A percentile compares a stretch with the other conserved stretches of the same genome.
These are phyloP conservation scores for Eubasilissa splendida DNA, from an alignment of 2,888 invertebrate species.

Conservation along the genomic window DNA sequence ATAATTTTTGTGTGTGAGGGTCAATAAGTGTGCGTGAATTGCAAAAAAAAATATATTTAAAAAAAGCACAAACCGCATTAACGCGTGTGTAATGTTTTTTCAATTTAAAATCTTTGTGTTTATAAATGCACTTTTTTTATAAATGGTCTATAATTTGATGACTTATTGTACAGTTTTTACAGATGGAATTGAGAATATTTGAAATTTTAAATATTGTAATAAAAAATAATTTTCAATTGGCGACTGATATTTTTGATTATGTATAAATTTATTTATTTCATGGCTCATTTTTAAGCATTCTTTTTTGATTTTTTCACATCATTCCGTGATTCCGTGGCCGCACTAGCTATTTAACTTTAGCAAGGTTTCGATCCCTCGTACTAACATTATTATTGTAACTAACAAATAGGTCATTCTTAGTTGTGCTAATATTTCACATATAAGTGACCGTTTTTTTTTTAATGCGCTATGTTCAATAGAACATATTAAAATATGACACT, in stretches of 20 bases:
- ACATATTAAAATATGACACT: no score
- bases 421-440: no score
- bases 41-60: not conserved
- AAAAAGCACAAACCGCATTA: not conserved
- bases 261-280: not conserved
- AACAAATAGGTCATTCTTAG: no score
- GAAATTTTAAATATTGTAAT: not conserved
- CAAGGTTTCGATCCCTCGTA: no score
- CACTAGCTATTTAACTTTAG: no score
- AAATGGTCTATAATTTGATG: not conserved
- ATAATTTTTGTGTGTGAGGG: not conserved
- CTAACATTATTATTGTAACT: no score
- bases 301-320: no score
- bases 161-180: not conserved
- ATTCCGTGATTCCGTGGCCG: no score
- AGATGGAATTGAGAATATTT: conserved; percentile 9
- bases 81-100: not conserved
- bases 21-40: conserved; percentile 3
- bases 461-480: no score
- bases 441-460: no score
- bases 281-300: no score
- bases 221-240: not conserved
- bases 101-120: not conserved
- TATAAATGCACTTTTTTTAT: not conserved
- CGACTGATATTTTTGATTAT: not conserved